These are phyloP conservation scores for Caenorhabditis sp. DNA, from an alignment of 2,888 invertebrate species.

Conservation along the genomic window DNA sequence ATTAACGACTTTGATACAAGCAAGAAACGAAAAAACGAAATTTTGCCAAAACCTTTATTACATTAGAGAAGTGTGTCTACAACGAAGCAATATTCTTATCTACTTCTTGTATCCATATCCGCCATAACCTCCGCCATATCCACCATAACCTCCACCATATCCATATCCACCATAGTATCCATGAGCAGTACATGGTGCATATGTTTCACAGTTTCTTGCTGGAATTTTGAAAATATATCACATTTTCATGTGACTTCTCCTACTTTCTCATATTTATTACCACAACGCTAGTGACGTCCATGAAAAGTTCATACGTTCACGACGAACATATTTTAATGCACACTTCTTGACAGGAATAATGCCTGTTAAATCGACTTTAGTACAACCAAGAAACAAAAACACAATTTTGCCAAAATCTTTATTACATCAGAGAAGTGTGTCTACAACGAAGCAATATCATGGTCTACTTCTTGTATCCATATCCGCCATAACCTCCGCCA, in stretches of 20 bases:
- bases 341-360: no score
- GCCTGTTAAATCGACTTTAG: no score
- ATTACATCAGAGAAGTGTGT: neutral
- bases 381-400: no score
- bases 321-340: no score
- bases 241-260: no score
- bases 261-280: no score
- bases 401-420: neutral
- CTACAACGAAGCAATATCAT: neutral
- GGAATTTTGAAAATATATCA: no score
- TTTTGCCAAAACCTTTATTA: neutral
- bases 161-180: conserved; percentile 20
- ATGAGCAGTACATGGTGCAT: conserved; percentile 35
- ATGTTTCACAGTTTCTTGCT: conserved; percentile 37
- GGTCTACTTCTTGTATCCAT: conserved; percentile 42
- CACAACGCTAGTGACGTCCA: no score
- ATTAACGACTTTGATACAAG: no score
- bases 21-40: no score
- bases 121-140: conserved; percentile 38
- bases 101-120: conserved; percentile 47
- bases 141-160: conserved; percentile 29
- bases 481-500: conserved; percentile 39
- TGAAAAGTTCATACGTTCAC: no score
- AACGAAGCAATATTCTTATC: neutral
- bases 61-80: neutral